These are phyloP conservation scores for Nemoura dubitans DNA, from an alignment of 2,888 invertebrate genomes.

Conservation along the genomic window DNA sequence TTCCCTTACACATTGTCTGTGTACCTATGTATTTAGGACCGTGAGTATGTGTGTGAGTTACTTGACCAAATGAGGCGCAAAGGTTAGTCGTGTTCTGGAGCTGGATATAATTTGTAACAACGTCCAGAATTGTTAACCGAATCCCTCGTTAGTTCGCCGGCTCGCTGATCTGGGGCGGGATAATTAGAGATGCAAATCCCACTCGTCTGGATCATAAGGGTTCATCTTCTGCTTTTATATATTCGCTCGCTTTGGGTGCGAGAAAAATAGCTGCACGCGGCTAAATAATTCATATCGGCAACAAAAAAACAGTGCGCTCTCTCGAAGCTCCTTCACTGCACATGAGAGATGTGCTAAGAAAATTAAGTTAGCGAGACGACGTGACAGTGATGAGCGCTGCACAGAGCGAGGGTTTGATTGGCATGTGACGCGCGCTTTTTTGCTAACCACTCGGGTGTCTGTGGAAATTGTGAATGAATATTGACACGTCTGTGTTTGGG, in stretches of 20 bases:
- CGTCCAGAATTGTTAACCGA: not conserved
- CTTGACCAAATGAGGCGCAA: not conserved
- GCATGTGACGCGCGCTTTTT: not conserved
- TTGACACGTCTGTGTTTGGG: not conserved
- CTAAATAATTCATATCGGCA: not conserved
- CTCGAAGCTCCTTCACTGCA: not conserved
- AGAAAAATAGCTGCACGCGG: not conserved
- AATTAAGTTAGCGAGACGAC: not conserved
- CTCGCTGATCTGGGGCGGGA: not conserved
- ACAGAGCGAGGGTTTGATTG: not conserved
- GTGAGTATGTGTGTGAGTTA: not conserved
- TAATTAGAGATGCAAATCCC: slow-evolving; percentile 4
- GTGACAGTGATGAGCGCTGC: not conserved
- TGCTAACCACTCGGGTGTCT: not conserved
- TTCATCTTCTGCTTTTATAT: not conserved
- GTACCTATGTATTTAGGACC: slow-evolving; percentile 3
- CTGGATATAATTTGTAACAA: not conserved
- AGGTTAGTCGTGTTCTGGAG: not conserved
- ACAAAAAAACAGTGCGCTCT: not conserved
- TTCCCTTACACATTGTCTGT: not conserved
- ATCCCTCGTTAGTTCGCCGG: not conserved
- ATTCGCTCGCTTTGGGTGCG: not conserved
- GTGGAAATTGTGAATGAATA: not conserved
- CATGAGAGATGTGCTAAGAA: not conserved
- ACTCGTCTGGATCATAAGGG: not conserved